A percentile compares a stretch with the other conserved stretches of the same genome.
These are phyloP conservation scores for Macrosoma leucophasiata DNA, from an alignment of 2,888 invertebrate species.

Conservation along the genomic window DNA sequence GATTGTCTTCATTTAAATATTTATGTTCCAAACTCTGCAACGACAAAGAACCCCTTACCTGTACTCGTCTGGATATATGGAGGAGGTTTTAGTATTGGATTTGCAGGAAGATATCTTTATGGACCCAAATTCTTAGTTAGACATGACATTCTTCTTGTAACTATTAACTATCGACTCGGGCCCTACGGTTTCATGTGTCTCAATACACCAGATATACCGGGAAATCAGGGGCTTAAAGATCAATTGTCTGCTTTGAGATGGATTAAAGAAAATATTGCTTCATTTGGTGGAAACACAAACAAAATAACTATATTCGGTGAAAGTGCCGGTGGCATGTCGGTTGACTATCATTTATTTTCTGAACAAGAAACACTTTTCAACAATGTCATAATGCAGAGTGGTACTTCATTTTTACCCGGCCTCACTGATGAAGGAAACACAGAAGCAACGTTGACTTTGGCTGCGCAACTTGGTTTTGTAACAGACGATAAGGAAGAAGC, in stretches of 20 bases:
- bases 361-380: conserved; percentile 29
- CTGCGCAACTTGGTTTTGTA: conserved; percentile 30
- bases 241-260: conserved; percentile 33
- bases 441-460: conserved; percentile 27
- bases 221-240: conserved; percentile 40
- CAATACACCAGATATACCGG: conserved; percentile 32
- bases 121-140: conserved; percentile 35
- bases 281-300: conserved; percentile 33
- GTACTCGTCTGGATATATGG: conserved; percentile 56
- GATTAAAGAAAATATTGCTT: conserved; percentile 34
- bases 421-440: conserved; percentile 24
- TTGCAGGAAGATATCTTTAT: conserved; percentile 32
- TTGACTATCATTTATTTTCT: conserved; percentile 31
- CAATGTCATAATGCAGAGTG: conserved; percentile 35
- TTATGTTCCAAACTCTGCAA: conserved; percentile 60
- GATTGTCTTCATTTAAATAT: conserved; percentile 78
- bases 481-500: conserved; percentile 31
- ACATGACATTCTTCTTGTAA: conserved; percentile 32
- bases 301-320: conserved; percentile 34
- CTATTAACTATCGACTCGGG: conserved; percentile 36
- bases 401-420: conserved; percentile 26
- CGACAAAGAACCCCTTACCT: conserved; percentile 31
- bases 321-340: conserved; percentile 34
- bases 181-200: conserved; percentile 35
- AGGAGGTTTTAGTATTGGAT: conserved; percentile 45